Percentiles rank a stretch among this genome's conserved stretches.
Evolutionary conservation across 1,140 invertebrate species (phyloP).

Genomic region (Sweltsa coloradensis): DNA sequence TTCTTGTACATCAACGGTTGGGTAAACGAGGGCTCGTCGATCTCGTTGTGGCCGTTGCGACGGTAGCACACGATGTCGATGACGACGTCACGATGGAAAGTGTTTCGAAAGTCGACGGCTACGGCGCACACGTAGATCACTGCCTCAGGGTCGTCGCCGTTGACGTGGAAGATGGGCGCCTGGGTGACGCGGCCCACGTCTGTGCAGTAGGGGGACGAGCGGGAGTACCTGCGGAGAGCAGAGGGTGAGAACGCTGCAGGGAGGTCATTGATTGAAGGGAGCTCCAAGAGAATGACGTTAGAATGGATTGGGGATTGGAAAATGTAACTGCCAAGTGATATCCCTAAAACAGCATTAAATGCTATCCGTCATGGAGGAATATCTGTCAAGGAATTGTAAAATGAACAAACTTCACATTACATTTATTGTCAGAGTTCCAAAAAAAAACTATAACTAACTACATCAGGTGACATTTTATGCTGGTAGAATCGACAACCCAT

Average conservation of each 20-base stretch:
- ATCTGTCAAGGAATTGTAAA: too few relatives aligned
- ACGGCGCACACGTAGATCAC: conserved; percentile 73
- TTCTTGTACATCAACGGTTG: conserved; percentile 90
- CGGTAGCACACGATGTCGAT: conserved; percentile 82
- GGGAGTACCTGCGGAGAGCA: conserved; percentile 55
- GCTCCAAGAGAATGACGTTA: too few relatives aligned
- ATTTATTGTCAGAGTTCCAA: too few relatives aligned
- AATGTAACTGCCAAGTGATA: too few relatives aligned
- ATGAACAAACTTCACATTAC: too few relatives aligned
- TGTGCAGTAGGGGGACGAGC: conserved; percentile 50
- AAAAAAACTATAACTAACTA: too few relatives aligned
- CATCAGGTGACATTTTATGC: too few relatives aligned
- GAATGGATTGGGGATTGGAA: too few relatives aligned
- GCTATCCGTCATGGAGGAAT: too few relatives aligned
- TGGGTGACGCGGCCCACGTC: conserved; percentile 79
- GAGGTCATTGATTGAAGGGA: too few relatives aligned
- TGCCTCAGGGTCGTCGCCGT: conserved; percentile 85
- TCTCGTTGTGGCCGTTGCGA: conserved; percentile 84
- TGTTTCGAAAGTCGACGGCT: conserved; percentile 64
- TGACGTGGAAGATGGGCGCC: conserved; percentile 90
- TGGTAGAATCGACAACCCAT: too few relatives aligned
- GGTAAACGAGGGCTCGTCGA: conserved; percentile 90
- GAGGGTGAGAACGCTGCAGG: conserved; percentile 54
- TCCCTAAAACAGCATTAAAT: too few relatives aligned
- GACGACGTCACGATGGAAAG: conserved; percentile 80